Evolutionary conservation across 2,113 vertebrate species (phyloP), one percentile per base, ranked within the genome.

Genomic region (Pelecanus crispus): DNA sequence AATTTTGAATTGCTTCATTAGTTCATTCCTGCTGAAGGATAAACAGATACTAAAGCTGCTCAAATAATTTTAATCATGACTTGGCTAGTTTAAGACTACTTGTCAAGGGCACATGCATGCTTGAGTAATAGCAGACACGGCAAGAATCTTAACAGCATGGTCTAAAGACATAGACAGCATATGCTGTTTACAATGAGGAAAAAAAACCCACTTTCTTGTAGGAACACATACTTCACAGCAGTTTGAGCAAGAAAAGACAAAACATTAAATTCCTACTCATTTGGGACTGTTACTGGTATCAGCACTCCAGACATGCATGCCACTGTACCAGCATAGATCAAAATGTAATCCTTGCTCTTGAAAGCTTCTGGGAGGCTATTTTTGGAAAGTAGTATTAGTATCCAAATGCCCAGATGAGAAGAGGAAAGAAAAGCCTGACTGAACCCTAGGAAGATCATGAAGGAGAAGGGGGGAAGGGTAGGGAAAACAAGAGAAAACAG

Each of bases 341-440:
- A 92, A 94, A 91, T 4, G 31, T 20, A 95, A 82, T 79, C 34
- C 61, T 34, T 80, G 36, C 53, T 65, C 78, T 17, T 63, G n/a
- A 94, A 88, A 94, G 84, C 56, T 87, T 90, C 44, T n/a, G 8
- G 28, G 7, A 72, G 9, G 73, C 31, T 96, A 77, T 93, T 91
- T 93, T 89, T 85, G 45, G 90, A 85, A 95, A 71, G 70, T 22
- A 79, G 8, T 38, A 55, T 29, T 78, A 78, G 29, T 40, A 79
- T 24, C 29, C 61, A 92, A 81, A 42, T 52, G 70, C 24, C 68
- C 3, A 3, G 14, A 40, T 10, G 9, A 26, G 58, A 80, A 49
- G 14, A 44, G 13, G 13, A 52, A 34, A 72, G 25, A 70, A 72
- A 29, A 75, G 31, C 12, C 58, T 83, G 42, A 45, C 50, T 47